phyloP scores from a whole-genome alignment of 2,888 invertebrate species.

The Atrina japonica region DNA sequence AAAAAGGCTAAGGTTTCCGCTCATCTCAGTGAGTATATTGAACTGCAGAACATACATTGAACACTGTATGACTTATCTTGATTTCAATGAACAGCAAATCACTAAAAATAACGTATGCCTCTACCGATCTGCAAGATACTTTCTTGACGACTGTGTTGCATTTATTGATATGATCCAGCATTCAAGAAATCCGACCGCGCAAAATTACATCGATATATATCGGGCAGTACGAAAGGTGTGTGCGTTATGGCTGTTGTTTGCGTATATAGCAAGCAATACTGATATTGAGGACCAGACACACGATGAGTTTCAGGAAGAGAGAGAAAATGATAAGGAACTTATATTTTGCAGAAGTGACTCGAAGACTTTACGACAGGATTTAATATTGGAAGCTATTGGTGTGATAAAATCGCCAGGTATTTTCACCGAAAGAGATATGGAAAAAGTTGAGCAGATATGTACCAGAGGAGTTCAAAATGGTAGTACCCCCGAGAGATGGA shows the following conservation, averaged over 20 bases:
- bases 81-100: neutral
- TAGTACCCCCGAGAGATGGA: neutral
- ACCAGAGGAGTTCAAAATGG: neutral
- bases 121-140: no score
- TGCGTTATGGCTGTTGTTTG: no score
- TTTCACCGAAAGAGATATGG: neutral
- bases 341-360: no score
- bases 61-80: slow-evolving; percentile 12
- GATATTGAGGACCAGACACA: no score
- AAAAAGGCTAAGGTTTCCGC: neutral
- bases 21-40: neutral
- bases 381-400: neutral
- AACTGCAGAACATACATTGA: neutral
- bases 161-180: no score
- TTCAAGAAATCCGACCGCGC: no score
- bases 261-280: no score
- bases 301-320: no score
- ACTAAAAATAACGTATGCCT: neutral
- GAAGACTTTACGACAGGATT: neutral
- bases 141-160: no score
- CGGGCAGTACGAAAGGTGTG: no score
- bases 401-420: neutral
- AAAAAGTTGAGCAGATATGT: neutral
- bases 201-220: no score
- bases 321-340: no score